Evolutionary conservation across 2,797 vertebrate genomes (phyloP).

Genomic region (Meda fulgida): DNA sequence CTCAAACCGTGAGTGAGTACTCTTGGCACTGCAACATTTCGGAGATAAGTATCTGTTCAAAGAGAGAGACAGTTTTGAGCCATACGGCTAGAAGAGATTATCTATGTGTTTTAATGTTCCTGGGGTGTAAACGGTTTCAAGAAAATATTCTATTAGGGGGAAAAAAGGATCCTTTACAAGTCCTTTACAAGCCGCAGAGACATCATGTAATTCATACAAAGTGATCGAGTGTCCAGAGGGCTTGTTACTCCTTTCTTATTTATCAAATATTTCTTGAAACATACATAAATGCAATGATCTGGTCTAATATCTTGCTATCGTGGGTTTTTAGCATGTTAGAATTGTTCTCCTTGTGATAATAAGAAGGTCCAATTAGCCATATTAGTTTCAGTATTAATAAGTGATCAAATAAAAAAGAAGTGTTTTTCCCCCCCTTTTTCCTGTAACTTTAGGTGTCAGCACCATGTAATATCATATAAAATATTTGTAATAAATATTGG

Average conservation of each 20-base stretch:
- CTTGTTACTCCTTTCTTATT: neutral
- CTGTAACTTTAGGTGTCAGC: too few relatives aligned
- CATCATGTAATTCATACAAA: neutral
- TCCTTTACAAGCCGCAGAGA: slow-evolving; percentile 35
- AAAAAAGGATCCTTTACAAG: slow-evolving; percentile 42
- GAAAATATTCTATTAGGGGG: slow-evolving; percentile 48
- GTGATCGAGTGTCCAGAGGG: neutral
- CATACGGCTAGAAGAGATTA: slow-evolving; percentile 68
- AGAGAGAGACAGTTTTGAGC: slow-evolving; percentile 73
- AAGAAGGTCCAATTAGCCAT: neutral
- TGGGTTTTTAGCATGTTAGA: neutral
- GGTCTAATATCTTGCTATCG: neutral
- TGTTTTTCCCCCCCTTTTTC: too few relatives aligned
- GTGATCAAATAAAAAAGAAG: neutral
- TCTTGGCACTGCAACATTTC: slow-evolving; percentile 73
- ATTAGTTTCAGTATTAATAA: neutral
- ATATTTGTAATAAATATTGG: neutral
- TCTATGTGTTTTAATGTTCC: slow-evolving; percentile 66
- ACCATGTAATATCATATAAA: neutral
- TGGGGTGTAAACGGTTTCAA: slow-evolving; percentile 67
- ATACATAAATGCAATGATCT: neutral
- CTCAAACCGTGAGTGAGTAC: slow-evolving; percentile 73
- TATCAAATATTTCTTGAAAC: slow-evolving; percentile 13
- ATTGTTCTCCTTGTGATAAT: neutral
- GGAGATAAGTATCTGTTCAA: slow-evolving; percentile 78